A percentile compares a stretch with the other conserved stretches of the same genome.
Conservation (phyloP, 2,113 vertebrate species). For the Entelurus aequoreus region DNA sequence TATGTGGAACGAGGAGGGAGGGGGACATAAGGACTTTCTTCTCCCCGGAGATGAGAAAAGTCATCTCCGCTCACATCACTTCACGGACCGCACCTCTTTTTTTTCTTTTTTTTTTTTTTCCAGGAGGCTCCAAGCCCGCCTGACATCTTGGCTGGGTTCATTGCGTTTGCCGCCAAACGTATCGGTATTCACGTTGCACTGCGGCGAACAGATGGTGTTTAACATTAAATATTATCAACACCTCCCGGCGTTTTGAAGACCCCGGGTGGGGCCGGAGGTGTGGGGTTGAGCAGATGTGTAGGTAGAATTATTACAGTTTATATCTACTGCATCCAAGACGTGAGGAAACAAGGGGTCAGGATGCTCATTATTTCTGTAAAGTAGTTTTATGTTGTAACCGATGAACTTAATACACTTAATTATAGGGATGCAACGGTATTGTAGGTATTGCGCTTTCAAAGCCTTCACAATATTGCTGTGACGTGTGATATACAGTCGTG, state of each 20-base stretch:
- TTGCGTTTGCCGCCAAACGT: constrained; percentile 42
- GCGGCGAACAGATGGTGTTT: constrained; percentile 68
- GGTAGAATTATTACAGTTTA: constrained; percentile 47
- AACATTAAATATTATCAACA: constrained; percentile 74
- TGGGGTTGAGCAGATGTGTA: constrained; percentile 38
- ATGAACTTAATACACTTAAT: too few relatives aligned
- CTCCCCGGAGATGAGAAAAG: constrained; percentile 25
- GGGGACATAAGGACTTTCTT: constrained; percentile 1
- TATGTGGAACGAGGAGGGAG: constrained; percentile 4
- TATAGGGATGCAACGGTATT: too few relatives aligned
- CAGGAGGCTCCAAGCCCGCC: constrained; percentile 27
- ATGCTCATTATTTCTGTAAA: neutral
- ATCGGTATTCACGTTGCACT: constrained; percentile 51
- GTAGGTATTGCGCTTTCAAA: too few relatives aligned
- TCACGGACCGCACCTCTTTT: constrained; percentile 26
- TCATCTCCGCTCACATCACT: constrained; percentile 55
- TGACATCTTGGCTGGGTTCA: constrained; percentile 61
- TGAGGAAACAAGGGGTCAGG: neutral
- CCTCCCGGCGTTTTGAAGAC: constrained; percentile 37
- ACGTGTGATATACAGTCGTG: too few relatives aligned
- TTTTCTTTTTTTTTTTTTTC: constrained; percentile 42
- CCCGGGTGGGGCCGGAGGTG: constrained; percentile 18
- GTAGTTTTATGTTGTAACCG: too few relatives aligned
- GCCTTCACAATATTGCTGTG: too few relatives aligned
- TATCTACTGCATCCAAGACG: constrained; percentile 47